Conservation (phyloP, 2,113 vertebrate species). For the Lycaon pictus region DNA sequence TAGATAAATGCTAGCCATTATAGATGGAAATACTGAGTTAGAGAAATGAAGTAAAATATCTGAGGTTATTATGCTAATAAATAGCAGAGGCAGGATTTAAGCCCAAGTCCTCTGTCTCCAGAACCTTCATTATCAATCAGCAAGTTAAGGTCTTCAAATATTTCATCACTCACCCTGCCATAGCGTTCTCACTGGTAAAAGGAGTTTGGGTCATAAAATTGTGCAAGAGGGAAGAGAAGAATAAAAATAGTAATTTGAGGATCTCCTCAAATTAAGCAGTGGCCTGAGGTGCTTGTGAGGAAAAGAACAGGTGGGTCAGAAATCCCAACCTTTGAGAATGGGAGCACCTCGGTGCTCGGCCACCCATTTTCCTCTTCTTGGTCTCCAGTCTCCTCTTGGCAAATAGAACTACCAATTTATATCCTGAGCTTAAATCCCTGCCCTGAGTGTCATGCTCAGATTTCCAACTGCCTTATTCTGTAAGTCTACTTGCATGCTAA, state of each 20-base stretch:
- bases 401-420: neutral
- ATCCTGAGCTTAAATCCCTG: neutral
- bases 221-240: neutral
- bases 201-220: neutral
- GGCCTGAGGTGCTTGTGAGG: neutral
- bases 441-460: neutral
- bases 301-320: conserved; percentile 18
- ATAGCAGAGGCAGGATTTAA: neutral
- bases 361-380: neutral
- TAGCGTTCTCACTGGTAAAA: neutral
- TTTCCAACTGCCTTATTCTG: neutral
- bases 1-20: conserved; percentile 41
- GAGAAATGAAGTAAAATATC: conserved; percentile 30
- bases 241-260: conserved; percentile 3
- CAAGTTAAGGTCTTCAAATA: conserved; percentile 19
- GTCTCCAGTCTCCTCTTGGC: neutral
- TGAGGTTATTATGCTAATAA: neutral
- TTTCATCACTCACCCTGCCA: neutral
- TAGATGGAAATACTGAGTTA: conserved; percentile 11
- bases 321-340: neutral
- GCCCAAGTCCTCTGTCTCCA: neutral
- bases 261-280: conserved; percentile 25
- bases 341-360: neutral
- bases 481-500: neutral
- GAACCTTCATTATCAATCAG: neutral